phyloP scores from a whole-genome alignment of 2,888 invertebrate species.

The Sylvicola cinctus region DNA sequence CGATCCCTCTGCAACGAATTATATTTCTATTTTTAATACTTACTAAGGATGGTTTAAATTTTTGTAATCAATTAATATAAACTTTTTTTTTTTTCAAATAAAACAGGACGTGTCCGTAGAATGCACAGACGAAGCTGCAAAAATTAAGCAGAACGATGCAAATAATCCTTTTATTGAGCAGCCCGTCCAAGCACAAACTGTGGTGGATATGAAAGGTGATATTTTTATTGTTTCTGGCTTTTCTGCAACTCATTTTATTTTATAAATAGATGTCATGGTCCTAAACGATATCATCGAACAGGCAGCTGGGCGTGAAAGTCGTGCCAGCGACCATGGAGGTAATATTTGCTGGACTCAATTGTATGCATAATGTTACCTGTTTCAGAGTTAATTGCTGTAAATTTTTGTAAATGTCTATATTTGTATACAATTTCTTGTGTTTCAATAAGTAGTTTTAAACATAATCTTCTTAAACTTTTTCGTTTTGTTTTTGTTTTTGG shows the following conservation, averaged over 20 bases:
- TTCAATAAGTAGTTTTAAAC: too few relatives aligned
- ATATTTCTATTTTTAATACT: too few relatives aligned
- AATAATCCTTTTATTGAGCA: constrained; percentile 76
- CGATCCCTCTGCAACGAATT: too few relatives aligned
- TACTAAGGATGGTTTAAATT: constrained; percentile 1
- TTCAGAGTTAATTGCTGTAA: too few relatives aligned
- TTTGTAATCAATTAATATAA: not conserved
- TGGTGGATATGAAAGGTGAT: constrained; percentile 85
- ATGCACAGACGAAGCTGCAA: constrained; percentile 56
- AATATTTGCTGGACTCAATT: constrained; percentile 19
- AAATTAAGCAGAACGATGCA: constrained; percentile 56
- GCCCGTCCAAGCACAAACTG: constrained; percentile 63
- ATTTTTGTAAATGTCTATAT: too few relatives aligned
- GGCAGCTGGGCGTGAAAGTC: constrained; percentile 73
- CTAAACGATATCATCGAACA: constrained; percentile 93
- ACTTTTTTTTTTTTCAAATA: not conserved
- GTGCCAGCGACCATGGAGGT: constrained; percentile 76
- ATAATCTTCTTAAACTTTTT: too few relatives aligned
- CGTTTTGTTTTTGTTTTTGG: too few relatives aligned
- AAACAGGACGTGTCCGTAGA: constrained; percentile 59
- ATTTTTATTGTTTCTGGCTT: not conserved
- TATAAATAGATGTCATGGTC: constrained; percentile 78
- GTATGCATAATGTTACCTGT: too few relatives aligned
- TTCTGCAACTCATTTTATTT: not conserved
- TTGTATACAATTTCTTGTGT: too few relatives aligned